Evolutionary conservation across 1,140 invertebrate species (phyloP), one percentile per base, ranked within the genome.

Genomic region (Rhopalosiphum padi): DNA sequence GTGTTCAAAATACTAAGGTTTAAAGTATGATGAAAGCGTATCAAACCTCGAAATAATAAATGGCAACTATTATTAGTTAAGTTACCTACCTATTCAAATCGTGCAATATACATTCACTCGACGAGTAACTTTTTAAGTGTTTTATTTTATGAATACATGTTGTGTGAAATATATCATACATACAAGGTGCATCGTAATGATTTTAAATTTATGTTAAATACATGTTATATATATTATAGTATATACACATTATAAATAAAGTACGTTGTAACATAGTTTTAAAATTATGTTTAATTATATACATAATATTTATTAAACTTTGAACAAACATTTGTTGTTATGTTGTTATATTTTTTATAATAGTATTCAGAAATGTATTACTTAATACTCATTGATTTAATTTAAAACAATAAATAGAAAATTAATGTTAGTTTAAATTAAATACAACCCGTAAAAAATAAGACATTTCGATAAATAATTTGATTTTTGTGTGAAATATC

Each of bases 1-100:
- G 51, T 89, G 88, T 55, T 53, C 35, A 21, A 89, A 55, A 53
- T 89, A 89, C 88, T 41, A 89, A 89, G 9, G 41, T 37, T 6
- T 3, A 51, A 37, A 22, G 37, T 53, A 87, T 48, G 15, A 37
- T 21, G 41, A 0, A 9, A 88, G 41, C 23, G 23, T 41, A 55
- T 89, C 55, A 55, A 51, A 55, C 9, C 9, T 55, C 3, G 35
- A 89, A 55, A 89, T 55, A 25, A 22, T 46, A 25, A 43, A 83
- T 83, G 35, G 23, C n/a, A 30, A 60, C 60, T 6, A 82, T 82
- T 37, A 82, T 37, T 83, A 83, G 7, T 60, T 60, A 60, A 60
- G 25, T 30, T 30, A 60, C 25, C 55, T 60, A 4, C 7, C 7
- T n/a, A 68, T 18, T 22, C 18, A n/a, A 83, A 83, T 83, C 77